Evolutionary conservation across 2,113 vertebrate species (phyloP), one percentile per base, ranked within the genome.

Genomic region (Tupaia chinensis): DNA sequence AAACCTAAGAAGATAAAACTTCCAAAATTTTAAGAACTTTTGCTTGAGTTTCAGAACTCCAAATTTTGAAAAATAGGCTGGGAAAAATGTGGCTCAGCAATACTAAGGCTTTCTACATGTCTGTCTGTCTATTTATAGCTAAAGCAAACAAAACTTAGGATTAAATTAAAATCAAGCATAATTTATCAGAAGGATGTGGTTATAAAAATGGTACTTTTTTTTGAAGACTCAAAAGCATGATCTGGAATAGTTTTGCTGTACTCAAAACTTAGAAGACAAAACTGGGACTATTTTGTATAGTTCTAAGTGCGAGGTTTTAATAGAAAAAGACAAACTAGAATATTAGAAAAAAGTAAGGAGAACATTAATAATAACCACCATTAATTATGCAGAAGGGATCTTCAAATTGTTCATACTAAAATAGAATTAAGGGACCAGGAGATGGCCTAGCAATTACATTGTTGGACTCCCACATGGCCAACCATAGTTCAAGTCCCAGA

Each of bases 61-160:
- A 95, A 53, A 56, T 95, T 93, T 65, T 90, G 10, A 72, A 63
- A 93, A 90, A 60, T 13, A 78, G 5, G 1, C 66, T 73, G 58
- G 63, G 69, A 9, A 34, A 65, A 90, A 72, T 73, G 32, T 29
- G 25, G 17, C n/a, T 77, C 54, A 61, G 11, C 58, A 13, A 1
- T n/a, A 20, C 5, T 22, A 32, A n/a, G 22, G 0, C 7, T 90
- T 58, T 65, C 54, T 72, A 0, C 78, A 32, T 27, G 61, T 63
- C 65, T 14, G 20, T 78, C 32, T 69, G 68, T 80, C 68, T 56
- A 63, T 20, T 23, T 22, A 44, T 14, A 76, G 69, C 54, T 53
- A 63, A 86, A 76, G 65, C 8, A 63, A 73, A 84, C 32, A 72
- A 86, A 74, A 76, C n/a, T 34, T 56, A 72, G n/a, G 11, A 27